Evolutionary conservation across 2,888 invertebrate species (phyloP).

Genomic region (Amblyjoppa fuscipennis): DNA sequence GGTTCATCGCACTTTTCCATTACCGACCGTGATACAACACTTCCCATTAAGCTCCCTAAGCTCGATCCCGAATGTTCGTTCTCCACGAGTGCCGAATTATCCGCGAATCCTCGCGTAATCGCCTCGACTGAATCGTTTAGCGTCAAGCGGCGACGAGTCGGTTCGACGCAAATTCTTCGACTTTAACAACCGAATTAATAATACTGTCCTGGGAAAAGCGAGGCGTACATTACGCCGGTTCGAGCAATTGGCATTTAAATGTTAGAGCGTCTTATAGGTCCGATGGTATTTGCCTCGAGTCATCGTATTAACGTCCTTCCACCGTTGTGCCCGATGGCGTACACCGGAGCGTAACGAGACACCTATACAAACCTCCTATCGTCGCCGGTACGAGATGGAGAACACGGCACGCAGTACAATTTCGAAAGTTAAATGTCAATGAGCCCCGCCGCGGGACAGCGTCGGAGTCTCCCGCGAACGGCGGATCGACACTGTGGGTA

Average conservation of each 20-base stretch:
- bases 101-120: no score
- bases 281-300: slow-evolving; percentile 80
- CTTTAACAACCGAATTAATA: slow-evolving; percentile 40
- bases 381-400: background rate
- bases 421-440: slow-evolving; percentile 84
- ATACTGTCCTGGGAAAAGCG: slow-evolving; percentile 39
- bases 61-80: no score
- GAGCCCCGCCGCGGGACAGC: slow-evolving; percentile 66
- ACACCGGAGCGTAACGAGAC: slow-evolving; percentile 47
- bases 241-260: slow-evolving; percentile 83
- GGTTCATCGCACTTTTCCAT: no score
- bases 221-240: slow-evolving; percentile 28
- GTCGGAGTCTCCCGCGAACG: slow-evolving; percentile 5
- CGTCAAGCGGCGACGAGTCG: background rate
- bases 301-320: slow-evolving; percentile 55
- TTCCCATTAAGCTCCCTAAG: no score
- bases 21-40: no score
- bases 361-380: slow-evolving; percentile 2
- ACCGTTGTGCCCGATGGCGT: slow-evolving; percentile 62
- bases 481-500: slow-evolving; percentile 56
- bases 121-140: background rate
- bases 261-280: slow-evolving; percentile 79
- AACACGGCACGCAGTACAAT: slow-evolving; percentile 71
- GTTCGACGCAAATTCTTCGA: slow-evolving; percentile 18
- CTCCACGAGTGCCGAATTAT: no score